Percentiles rank a stretch among this genome's conserved stretches.
phyloP scores from a whole-genome alignment of 2,888 invertebrate species.

The Strigamia crassipes region DNA sequence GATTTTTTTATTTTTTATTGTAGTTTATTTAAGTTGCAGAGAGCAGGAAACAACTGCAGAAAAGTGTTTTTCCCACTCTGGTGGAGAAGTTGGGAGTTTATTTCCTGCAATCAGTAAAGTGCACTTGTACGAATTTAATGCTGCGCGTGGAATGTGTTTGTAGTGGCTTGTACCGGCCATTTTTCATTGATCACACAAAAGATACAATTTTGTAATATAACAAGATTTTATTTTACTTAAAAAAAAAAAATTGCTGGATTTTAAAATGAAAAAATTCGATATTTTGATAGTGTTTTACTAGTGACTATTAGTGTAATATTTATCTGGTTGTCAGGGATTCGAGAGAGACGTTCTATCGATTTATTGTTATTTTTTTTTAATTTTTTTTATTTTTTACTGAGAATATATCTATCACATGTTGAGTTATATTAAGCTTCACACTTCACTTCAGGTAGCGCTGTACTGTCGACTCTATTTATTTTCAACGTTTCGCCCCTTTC shows the following conservation, averaged over 20 bases:
- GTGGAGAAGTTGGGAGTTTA: neutral
- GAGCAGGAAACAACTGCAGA: neutral
- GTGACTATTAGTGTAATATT: neutral
- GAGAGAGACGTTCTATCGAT: neutral
- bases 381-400: neutral
- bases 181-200: conserved; percentile 14
- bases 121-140: neutral
- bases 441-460: conserved; percentile 18
- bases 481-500: neutral
- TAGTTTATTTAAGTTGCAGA: neutral
- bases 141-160: conserved; percentile 10
- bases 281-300: neutral
- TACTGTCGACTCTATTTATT: neutral
- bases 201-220: neutral
- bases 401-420: conserved; percentile 29
- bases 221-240: too few relatives aligned
- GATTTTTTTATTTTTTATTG: neutral
- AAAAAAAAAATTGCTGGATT: too few relatives aligned
- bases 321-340: neutral
- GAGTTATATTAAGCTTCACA: conserved; percentile 33
- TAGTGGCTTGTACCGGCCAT: neutral
- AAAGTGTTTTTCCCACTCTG: neutral
- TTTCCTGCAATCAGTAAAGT: neutral
- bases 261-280: neutral
- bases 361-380: neutral